Evolutionary conservation across 2,797 vertebrate genomes (phyloP).

Genomic region (Heteromormyrus szaboi): DNA sequence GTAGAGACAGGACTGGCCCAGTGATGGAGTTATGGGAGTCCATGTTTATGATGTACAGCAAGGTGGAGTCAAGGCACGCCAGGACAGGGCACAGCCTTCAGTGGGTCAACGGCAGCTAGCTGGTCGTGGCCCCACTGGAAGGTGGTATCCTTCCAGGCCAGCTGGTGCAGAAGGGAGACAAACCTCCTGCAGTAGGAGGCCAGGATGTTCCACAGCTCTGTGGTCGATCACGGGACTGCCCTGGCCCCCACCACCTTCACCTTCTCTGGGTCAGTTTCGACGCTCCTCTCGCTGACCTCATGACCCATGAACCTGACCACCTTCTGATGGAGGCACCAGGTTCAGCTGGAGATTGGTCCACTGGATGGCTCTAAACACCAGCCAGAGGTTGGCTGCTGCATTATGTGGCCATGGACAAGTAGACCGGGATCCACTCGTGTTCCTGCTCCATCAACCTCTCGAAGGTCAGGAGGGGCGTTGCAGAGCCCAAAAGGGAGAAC

Average conservation of each 20-base stretch:
- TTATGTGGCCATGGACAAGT: not conserved
- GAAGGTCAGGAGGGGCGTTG: not conserved
- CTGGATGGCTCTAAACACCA: not conserved
- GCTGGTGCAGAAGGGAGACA: not conserved
- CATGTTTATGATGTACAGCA: not conserved
- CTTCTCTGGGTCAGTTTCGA: not conserved
- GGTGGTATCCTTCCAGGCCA: not conserved
- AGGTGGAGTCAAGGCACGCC: not conserved
- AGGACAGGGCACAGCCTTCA: not conserved
- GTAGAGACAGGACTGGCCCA: not conserved
- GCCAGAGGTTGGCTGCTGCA: not conserved
- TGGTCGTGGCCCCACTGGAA: not conserved
- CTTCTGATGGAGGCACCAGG: not conserved
- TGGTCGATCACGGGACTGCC: not conserved
- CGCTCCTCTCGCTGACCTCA: not conserved
- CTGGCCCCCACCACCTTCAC: not conserved
- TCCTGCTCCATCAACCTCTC: not conserved
- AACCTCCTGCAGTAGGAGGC: not conserved
- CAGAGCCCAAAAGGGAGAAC: not conserved
- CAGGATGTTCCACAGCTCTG: not conserved
- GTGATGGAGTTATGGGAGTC: not conserved
- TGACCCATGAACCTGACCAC: not conserved
- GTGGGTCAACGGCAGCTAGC: not conserved
- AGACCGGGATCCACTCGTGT: not conserved
- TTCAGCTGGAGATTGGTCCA: not conserved